A percentile compares a stretch with the other conserved stretches of the same genome.
Evolutionary conservation across 2,797 vertebrate species (phyloP).

Genomic region (Calcarius lapponicus): DNA sequence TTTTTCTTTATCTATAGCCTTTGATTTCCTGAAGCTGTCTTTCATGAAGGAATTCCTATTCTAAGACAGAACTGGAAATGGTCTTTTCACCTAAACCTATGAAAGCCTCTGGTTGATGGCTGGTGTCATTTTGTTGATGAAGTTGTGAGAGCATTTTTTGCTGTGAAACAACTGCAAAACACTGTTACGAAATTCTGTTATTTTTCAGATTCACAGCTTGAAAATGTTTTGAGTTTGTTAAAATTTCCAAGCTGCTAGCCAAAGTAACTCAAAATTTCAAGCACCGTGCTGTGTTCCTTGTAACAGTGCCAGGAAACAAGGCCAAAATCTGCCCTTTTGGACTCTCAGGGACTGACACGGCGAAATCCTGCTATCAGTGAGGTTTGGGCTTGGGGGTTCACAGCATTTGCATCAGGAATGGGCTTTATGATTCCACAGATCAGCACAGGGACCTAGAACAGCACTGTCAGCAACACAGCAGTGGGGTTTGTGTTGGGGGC

Average conservation of each 20-base stretch:
- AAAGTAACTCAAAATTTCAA: constrained; percentile 50
- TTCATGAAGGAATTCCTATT: neutral
- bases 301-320: constrained; percentile 14
- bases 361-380: neutral
- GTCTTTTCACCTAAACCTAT: neutral
- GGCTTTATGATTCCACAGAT: neutral
- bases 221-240: constrained; percentile 57
- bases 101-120: neutral
- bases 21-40: neutral
- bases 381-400: neutral
- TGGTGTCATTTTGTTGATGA: neutral
- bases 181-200: constrained; percentile 49
- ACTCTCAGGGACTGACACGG: neutral
- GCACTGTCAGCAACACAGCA: neutral
- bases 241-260: constrained; percentile 62
- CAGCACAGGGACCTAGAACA: neutral
- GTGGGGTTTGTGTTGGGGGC: neutral
- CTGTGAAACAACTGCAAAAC: constrained; percentile 18
- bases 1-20: neutral
- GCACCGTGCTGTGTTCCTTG: constrained; percentile 21
- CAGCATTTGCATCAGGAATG: neutral
- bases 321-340: constrained; percentile 54
- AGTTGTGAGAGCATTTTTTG: neutral
- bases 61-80: neutral
- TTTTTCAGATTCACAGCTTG: constrained; percentile 55